A percentile compares a stretch with the other conserved stretches of the same genome.
Evolutionary conservation across 2,113 vertebrate genomes (phyloP).

Genomic region (Synchiropus splendidus): DNA sequence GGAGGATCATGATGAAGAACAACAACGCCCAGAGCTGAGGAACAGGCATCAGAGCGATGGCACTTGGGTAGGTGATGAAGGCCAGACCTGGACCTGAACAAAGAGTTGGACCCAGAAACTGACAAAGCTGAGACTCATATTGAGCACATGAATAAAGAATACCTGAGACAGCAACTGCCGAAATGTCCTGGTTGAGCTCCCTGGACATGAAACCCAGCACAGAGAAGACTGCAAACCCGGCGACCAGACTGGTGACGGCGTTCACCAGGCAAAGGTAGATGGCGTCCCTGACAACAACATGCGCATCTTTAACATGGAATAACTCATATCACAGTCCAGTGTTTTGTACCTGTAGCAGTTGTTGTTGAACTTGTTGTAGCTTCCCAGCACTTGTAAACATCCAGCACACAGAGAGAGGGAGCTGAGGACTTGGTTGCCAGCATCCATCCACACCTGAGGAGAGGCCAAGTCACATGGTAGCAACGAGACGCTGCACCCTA

Average conservation of each 20-base stretch:
- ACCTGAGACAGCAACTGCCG: conserved; percentile 16
- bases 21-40: conserved; percentile 20
- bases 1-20: conserved; percentile 28
- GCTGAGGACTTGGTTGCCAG: conserved; percentile 21
- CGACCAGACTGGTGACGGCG: conserved; percentile 10
- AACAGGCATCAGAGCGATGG: conserved; percentile 25
- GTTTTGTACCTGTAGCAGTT: conserved; percentile 28
- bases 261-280: conserved; percentile 9
- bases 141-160: not conserved
- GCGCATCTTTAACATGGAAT: not conserved
- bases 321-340: not conserved
- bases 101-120: too few species aligned
- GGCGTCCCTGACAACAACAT: conserved; percentile 5
- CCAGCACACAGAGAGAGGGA: conserved; percentile 18
- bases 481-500: too few species aligned
- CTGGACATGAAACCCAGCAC: conserved; percentile 15
- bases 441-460: conserved; percentile 32
- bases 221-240: conserved; percentile 16
- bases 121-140: too few species aligned
- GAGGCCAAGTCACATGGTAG: too few species aligned
- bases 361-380: conserved; percentile 25
- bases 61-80: conserved; percentile 24
- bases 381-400: conserved; percentile 16
- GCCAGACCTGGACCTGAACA: conserved; percentile 21
- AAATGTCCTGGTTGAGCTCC: conserved; percentile 15